Evolutionary conservation across 2,113 vertebrate genomes (phyloP).

Genomic region (Cephalopterus ornatus): DNA sequence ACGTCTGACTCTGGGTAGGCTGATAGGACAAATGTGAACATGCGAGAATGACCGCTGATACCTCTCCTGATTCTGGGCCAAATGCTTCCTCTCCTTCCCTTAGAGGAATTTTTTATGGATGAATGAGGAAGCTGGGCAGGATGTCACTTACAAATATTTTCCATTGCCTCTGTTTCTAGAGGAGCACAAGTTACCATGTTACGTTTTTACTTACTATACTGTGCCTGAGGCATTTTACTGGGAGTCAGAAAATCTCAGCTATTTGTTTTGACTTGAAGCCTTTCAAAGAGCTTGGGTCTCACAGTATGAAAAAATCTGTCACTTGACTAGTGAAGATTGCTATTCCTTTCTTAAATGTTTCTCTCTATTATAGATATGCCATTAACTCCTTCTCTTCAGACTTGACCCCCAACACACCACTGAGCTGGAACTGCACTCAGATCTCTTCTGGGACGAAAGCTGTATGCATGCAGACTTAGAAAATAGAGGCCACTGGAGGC

Average conservation of each 20-base stretch:
- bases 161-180: not conserved
- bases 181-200: not conserved
- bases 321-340: not conserved
- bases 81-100: not conserved
- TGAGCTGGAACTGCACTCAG: not conserved
- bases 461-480: not conserved
- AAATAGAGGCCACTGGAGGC: not conserved
- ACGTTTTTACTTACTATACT: not conserved
- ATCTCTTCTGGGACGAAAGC: not conserved
- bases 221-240: not conserved
- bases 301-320: not conserved
- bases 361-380: not conserved
- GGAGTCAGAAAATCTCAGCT: not conserved
- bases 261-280: not conserved
- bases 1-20: not conserved
- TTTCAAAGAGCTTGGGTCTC: not conserved
- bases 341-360: not conserved
- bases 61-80: not conserved
- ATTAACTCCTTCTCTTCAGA: not conserved
- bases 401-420: not conserved
- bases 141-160: not conserved
- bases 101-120: not conserved
- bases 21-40: not conserved
- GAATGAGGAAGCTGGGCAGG: not conserved
- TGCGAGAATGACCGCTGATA: not conserved